Base-by-base conservation (phyloP, 2,888 invertebrate genomes). In the Xestobium rufovillosum region DNA sequence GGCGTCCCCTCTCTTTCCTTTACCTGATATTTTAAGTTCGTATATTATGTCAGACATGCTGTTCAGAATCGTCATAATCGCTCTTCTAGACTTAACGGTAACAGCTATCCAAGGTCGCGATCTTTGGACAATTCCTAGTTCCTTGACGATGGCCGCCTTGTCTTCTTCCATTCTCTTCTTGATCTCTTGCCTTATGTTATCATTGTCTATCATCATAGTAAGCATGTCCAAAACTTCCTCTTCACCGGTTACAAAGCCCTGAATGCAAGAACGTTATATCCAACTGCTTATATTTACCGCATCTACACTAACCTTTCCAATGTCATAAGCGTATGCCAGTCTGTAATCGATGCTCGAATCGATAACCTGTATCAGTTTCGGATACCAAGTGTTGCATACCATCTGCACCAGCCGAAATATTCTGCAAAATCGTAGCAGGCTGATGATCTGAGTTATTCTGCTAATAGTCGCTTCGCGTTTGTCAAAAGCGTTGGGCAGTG, bases 1-100 rank as follows among this genome's bases (percentile, higher is more conserved):
- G n/a, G n/a, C n/a, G n/a, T n/a, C n/a, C n/a, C n/a, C n/a, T n/a
- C n/a, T n/a, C n/a, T n/a, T n/a, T n/a, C n/a, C n/a, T n/a, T n/a
- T n/a, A 19, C 23, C 23, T 19, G 23, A 19, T 19, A 19, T n/a
- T 19, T 19, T 19, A 6, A 19, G n/a, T n/a, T 19, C 23, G n/a
- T 19, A 8, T 8, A 19, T n/a, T 8, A n/a, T n/a, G n/a, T 19
- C 23, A 6, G n/a, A 19, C 23, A 19, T 19, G n/a, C 23, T 19
- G 23, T 19, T 19, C 6, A 19, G 6, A 8, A n/a, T 19, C 23
- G 23, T n/a, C n/a, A 6, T 19, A 19, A 19, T 19, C 6, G 23
- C 23, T 19, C n/a, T 6, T 19, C n/a, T 19, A n/a, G 23, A 8
- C 23, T 19, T 19, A n/a, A 19, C 23, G 6, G 23, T 19, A 8